Conservation (phyloP, 2,113 vertebrate genomes). For the Scalopus aquaticus region DNA sequence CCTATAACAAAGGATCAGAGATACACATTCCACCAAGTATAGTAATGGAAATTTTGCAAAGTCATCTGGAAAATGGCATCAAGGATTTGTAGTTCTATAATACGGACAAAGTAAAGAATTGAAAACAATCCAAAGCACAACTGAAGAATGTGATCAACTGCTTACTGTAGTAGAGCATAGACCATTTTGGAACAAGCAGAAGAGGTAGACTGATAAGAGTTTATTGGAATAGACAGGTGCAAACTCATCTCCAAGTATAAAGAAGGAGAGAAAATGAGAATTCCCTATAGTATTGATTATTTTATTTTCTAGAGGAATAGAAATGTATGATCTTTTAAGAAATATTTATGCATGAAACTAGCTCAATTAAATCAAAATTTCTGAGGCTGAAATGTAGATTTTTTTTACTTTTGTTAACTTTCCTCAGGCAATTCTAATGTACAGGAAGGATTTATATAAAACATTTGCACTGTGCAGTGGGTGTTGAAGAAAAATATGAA, state of each 20-base stretch:
- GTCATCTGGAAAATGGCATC: background rate
- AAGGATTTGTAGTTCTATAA: background rate
- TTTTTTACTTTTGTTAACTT: background rate
- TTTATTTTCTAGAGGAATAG: background rate
- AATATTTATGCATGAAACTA: background rate
- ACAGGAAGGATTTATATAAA: background rate
- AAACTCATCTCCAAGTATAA: background rate
- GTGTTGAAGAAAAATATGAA: background rate
- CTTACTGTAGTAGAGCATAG: too few species aligned
- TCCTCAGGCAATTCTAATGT: background rate
- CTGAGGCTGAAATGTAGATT: background rate
- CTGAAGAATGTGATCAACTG: background rate
- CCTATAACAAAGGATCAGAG: background rate
- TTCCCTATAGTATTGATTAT: background rate
- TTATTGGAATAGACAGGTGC: background rate
- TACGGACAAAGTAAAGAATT: background rate
- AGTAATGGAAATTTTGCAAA: constrained; percentile 23
- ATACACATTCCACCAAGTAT: background rate
- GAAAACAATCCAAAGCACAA: background rate
- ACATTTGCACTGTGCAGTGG: background rate
- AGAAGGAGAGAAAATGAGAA: background rate
- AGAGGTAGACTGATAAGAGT: background rate
- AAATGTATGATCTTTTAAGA: background rate
- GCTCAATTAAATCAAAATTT: background rate
- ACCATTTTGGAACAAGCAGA: too few species aligned